Base-by-base conservation (phyloP, 2,113 vertebrate species). In the Murina feae region DNA sequence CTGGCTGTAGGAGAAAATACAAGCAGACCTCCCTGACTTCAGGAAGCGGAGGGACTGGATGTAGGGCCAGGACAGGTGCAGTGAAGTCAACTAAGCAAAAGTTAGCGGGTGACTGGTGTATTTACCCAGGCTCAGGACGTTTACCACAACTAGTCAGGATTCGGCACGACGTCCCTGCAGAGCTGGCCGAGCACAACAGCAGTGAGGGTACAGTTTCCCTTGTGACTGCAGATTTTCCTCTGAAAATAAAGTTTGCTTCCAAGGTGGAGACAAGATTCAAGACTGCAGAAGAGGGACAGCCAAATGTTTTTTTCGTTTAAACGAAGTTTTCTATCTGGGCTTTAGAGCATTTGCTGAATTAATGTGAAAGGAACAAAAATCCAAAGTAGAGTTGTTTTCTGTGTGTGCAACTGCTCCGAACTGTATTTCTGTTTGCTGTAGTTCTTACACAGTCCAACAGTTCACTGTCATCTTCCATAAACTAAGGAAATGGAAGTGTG, bases 391-490 rank as follows among this genome's bases (percentile, higher is more conserved):
- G 79, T 65, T 39, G 66, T 42, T 5, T 0, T 32, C 53, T 94
- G 83, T 55, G 71, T 91, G 5, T 53, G 49, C 65, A 75, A 6
- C 39, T 72, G 0, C 0, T 69, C 68, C 42, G 58, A 95, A 0
- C 68, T 83, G 89, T 72, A 85, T 83, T 95, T 65, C 71, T 95
- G 37, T 47, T 60, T 75, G 1, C 0, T 0, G 60, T 93, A 79
- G 65, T 75, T 76, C 2, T n/a, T 51, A 71, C 93, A 93, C 92
- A 93, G 82, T 2, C 0, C 47, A 95, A 86, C 85, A 69, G n/a
- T 3, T 17, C 74, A 93, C 91, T 68, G 83, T 96, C 96, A 75
- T 97, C 97, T 96, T 80, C 92, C 98, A 98, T 98, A 98, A 98
- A 98, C 30, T 55, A 91, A 84, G 37, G 92, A 96, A 97, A 96